Evolutionary conservation across 1,140 invertebrate genomes (phyloP), one percentile per base, ranked within the genome.

Genomic region (Drosophila virilis): DNA sequence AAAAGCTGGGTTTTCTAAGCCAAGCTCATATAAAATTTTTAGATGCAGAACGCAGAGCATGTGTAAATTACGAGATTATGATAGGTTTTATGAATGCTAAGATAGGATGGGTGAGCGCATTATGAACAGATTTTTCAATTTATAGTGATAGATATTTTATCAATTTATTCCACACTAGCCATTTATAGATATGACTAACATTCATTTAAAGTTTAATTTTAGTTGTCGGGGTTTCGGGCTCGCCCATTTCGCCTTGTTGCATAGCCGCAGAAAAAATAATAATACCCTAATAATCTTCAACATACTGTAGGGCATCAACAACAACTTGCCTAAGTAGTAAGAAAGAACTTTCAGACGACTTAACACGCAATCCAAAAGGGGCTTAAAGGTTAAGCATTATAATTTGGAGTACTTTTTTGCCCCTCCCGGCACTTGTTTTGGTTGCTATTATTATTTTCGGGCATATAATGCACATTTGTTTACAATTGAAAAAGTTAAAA

Each of bases 331-430:
- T 75, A 60, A 79, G 80, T 80, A 71, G 68, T 84, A 61, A 69
- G 76, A 59, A 84, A 70, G 74, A 78, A 67, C 67, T 75, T 75
- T 71, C 73, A 73, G 74, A 70, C 60, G 83, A 88, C 83, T 88
- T 89, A 77, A 80, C 83, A 88, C 83, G 83, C 83, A 83, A 88
- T 88, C 83, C 79, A 58, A 72, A 75, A 75, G 77, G 69, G 69
- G 73, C 83, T 88, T 89, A 83, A 89, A 89, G 83, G 84, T 83
- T 89, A 77, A 89, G 83, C 83, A 88, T 89, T 89, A 88, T 89
- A 89, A 88, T 89, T 86, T 88, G 69, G 83, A 70, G 74, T 71
- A 88, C 79, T 88, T 88, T 77, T 67, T 61, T 61, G 54, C 35
- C 42, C 35, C 45, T 48, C 22, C 46, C 17, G 9, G 51, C 12